Percentiles rank a stretch among this genome's conserved stretches.
These are phyloP conservation scores for Coenonympha glycerion DNA, from an alignment of 2,888 invertebrate species.

Conservation along the genomic window DNA sequence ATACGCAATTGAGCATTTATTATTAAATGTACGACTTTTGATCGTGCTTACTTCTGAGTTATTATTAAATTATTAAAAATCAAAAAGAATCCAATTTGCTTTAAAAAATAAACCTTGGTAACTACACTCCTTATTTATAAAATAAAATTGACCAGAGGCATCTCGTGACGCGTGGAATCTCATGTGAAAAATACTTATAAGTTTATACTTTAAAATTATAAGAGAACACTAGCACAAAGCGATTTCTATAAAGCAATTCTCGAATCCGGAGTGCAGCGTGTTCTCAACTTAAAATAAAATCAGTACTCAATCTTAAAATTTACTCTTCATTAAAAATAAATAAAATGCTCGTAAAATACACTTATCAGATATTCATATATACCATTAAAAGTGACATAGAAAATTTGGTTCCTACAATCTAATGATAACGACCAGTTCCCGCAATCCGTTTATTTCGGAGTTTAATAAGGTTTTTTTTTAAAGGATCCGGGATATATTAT, in stretches of 20 bases:
- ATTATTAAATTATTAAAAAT: too few species aligned
- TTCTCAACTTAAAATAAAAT: constrained; percentile 57
- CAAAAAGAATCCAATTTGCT: constrained; percentile 21
- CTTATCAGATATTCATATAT: constrained; percentile 62
- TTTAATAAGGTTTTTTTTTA: not conserved
- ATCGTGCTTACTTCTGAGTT: constrained; percentile 14
- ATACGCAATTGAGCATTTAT: constrained; percentile 60
- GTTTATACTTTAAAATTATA: constrained; percentile 35
- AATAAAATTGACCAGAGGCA: constrained; percentile 41
- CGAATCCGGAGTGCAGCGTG: constrained; percentile 47
- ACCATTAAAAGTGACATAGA: constrained; percentile 72
- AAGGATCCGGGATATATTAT: constrained; percentile 1
- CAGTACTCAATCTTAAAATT: constrained; percentile 64
- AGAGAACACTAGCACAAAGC: constrained; percentile 48
- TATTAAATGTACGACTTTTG: constrained; percentile 37
- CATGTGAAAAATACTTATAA: constrained; percentile 35
- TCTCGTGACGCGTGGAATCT: constrained; percentile 35
- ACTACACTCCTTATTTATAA: constrained; percentile 55
- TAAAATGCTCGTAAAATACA: constrained; percentile 71
- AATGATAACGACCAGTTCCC: constrained; percentile 59
- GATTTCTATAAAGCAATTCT: constrained; percentile 13
- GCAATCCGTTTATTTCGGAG: constrained; percentile 37
- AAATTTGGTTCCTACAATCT: constrained; percentile 70
- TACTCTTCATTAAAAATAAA: constrained; percentile 66
- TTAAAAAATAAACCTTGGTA: constrained; percentile 46